Percentiles rank a stretch among this genome's conserved stretches.
Evolutionary conservation across 37 sponge, comb jelly and placozoan species (phyloP).

Genomic region (Crambe crambe): DNA sequence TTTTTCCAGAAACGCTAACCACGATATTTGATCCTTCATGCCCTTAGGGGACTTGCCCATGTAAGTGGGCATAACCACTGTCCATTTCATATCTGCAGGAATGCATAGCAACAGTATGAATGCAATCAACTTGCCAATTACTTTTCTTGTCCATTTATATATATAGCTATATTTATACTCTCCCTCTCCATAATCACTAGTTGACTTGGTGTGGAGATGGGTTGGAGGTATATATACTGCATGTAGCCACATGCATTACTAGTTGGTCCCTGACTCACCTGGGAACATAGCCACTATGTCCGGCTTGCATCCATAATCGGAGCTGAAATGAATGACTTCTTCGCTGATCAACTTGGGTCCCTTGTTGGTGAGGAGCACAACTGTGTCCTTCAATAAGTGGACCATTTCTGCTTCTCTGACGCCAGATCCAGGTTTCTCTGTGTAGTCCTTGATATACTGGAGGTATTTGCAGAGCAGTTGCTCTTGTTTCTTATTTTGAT

Average conservation of each 20-base stretch:
- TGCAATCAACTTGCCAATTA: too few relatives aligned
- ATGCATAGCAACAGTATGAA: neutral
- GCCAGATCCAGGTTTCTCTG: constrained; percentile 12
- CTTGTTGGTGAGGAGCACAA: constrained; percentile 31
- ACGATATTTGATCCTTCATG: neutral
- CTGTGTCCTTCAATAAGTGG: constrained; percentile 20
- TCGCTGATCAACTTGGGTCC: constrained; percentile 12
- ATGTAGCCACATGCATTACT: neutral
- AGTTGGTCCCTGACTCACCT: too few relatives aligned
- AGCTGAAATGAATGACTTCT: constrained; percentile 43
- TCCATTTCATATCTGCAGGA: constrained; percentile 38
- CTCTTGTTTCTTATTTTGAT: neutral
- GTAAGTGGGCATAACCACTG: constrained; percentile 15
- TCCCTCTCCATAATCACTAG: neutral
- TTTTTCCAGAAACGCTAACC: constrained; percentile 31
- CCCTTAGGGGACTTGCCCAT: neutral
- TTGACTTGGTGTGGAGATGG: neutral
- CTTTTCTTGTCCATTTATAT: neutral
- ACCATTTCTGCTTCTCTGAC: constrained; percentile 23
- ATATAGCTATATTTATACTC: neutral
- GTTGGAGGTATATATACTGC: neutral
- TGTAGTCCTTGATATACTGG: constrained; percentile 45
- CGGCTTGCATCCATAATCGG: constrained; percentile 1
- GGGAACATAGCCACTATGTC: constrained; percentile 41
- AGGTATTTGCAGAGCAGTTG: constrained; percentile 26